Evolutionary conservation across 2,888 invertebrate genomes (phyloP).

Genomic region (Thymelicus sylvestris): DNA sequence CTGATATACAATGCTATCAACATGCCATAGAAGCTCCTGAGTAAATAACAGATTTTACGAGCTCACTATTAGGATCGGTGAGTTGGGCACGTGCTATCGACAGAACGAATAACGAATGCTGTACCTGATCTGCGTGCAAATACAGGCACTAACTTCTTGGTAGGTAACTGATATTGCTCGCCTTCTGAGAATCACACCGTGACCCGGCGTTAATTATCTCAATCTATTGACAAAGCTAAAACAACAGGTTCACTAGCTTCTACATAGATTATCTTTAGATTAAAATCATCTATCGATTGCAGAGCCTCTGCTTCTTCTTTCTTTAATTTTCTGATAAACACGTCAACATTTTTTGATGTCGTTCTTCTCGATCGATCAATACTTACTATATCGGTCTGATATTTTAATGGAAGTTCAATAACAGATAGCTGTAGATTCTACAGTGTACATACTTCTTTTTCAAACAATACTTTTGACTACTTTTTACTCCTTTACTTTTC

Average conservation of each 20-base stretch:
- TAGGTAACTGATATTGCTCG: neutral
- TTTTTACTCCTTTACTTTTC: no score
- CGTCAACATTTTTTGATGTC: neutral
- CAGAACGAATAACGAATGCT: slow-evolving; percentile 20
- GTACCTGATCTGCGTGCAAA: slow-evolving; percentile 3
- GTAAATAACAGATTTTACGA: slow-evolving; percentile 20
- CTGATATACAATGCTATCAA: neutral
- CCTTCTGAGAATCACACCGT: neutral
- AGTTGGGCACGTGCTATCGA: slow-evolving; percentile 23
- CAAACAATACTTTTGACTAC: no score
- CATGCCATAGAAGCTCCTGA: neutral
- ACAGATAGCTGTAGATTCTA: no score
- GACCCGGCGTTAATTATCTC: neutral
- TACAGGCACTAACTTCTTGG: slow-evolving; percentile 2
- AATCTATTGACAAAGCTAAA: neutral
- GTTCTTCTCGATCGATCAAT: no score
- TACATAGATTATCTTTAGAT: no score
- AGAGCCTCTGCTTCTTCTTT: no score
- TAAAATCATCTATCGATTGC: no score
- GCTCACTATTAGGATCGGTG: slow-evolving; percentile 16
- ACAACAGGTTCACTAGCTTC: no score
- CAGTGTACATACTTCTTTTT: no score
- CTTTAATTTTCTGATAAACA: no score
- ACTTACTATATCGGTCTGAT: no score
- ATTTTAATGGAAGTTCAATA: no score